Conservation (phyloP, 2,797 vertebrate species). For the Aldrovandia affinis region DNA sequence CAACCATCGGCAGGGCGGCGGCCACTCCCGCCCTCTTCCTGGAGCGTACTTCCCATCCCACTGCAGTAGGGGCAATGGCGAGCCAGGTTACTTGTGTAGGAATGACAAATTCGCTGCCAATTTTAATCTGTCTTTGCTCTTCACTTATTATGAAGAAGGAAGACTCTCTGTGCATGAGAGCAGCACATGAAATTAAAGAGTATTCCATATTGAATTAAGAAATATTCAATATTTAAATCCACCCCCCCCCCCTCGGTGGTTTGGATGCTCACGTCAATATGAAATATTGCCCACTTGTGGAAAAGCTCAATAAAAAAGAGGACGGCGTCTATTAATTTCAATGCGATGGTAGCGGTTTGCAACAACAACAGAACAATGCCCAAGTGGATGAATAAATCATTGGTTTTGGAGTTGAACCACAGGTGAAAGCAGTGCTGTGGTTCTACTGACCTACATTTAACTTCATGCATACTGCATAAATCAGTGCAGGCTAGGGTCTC, state of each 20-base stretch:
- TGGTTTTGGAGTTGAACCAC: neutral
- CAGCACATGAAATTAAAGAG: constrained; percentile 50
- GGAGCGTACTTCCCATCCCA: neutral
- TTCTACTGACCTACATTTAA: constrained; percentile 31
- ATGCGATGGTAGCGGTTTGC: neutral
- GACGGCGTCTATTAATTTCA: constrained; percentile 8
- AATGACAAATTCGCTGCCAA: constrained; percentile 63
- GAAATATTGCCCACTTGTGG: neutral
- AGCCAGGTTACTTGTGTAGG: neutral
- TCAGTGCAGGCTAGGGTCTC: neutral
- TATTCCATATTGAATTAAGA: constrained; percentile 2
- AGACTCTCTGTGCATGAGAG: constrained; percentile 68
- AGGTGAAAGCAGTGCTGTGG: neutral
- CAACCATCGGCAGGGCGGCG: neutral
- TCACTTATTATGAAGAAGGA: constrained; percentile 50
- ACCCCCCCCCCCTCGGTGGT: neutral
- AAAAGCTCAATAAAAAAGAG: neutral
- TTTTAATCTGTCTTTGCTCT: constrained; percentile 64
- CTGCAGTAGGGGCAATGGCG: neutral
- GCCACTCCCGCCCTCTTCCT: neutral
- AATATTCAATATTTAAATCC: neutral
- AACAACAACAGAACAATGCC: neutral
- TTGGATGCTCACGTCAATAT: neutral
- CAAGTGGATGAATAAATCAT: constrained; percentile 25
- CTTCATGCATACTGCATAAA: constrained; percentile 26